Percentiles rank a stretch among this genome's conserved stretches.
These are phyloP conservation scores for Euleptes europaea DNA, from an alignment of 2,113 vertebrate genomes.

Conservation along the genomic window DNA sequence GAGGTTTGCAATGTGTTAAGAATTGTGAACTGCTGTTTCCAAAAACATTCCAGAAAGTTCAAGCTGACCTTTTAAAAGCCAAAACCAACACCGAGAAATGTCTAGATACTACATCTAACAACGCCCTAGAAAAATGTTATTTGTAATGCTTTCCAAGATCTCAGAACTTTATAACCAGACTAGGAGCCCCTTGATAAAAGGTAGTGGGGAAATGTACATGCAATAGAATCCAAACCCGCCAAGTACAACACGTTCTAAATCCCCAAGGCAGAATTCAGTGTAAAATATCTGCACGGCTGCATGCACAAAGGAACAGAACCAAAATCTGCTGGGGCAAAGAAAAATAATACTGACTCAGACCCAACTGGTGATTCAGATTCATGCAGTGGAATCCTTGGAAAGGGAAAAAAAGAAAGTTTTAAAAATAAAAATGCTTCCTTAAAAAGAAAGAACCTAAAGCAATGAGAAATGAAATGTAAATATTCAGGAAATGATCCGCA, in stretches of 20 bases:
- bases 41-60: neutral
- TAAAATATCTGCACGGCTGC: accelerated
- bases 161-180: accelerated
- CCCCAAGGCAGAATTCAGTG: accelerated
- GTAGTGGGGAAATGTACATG: neutral
- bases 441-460: neutral
- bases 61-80: accelerated
- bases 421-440: neutral
- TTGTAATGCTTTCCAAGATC: neutral
- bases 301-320: accelerated
- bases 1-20: neutral
- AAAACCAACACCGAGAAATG: neutral
- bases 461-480: neutral
- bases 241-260: neutral
- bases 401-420: neutral
- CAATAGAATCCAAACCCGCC: neutral
- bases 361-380: accelerated
- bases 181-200: neutral
- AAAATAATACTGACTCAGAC: conserved; percentile 10
- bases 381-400: neutral
- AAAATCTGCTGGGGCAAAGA: conserved; percentile 2
- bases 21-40: neutral
- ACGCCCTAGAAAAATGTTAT: neutral
- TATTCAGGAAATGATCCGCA: neutral
- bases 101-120: neutral